Conservation (phyloP, 2,888 invertebrate genomes). For the Drosophila pseudotalamancana region DNA sequence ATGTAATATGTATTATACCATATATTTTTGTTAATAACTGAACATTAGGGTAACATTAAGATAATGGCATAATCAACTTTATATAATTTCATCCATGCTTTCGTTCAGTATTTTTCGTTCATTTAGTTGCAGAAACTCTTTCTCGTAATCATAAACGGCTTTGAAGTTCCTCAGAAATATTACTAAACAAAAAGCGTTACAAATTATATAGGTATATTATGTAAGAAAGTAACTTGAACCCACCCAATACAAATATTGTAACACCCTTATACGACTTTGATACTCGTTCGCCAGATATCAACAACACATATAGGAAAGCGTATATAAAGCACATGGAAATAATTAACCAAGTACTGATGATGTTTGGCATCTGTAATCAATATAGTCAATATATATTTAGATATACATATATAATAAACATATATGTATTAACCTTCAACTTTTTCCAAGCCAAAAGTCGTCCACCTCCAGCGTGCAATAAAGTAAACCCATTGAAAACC, state of each 20-base stretch:
- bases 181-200: background rate
- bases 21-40: slow-evolving; percentile 1
- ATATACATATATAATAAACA: background rate
- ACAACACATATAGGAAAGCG: background rate
- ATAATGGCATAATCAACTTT: background rate
- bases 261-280: background rate
- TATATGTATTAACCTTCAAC: background rate
- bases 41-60: background rate
- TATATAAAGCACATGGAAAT: background rate
- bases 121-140: background rate
- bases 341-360: background rate
- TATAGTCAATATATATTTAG: background rate
- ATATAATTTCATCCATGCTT: no score
- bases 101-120: background rate
- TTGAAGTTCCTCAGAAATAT: background rate
- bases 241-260: background rate
- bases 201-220: background rate
- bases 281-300: background rate
- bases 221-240: background rate
- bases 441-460: background rate
- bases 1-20: no score
- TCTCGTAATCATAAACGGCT: background rate
- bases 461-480: background rate
- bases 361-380: background rate
- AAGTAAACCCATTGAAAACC: background rate